A percentile compares a stretch with the other conserved stretches of the same genome.
These are phyloP conservation scores for Sebastes melanostomus DNA, from an alignment of 2,797 vertebrate species.

Conservation along the genomic window DNA sequence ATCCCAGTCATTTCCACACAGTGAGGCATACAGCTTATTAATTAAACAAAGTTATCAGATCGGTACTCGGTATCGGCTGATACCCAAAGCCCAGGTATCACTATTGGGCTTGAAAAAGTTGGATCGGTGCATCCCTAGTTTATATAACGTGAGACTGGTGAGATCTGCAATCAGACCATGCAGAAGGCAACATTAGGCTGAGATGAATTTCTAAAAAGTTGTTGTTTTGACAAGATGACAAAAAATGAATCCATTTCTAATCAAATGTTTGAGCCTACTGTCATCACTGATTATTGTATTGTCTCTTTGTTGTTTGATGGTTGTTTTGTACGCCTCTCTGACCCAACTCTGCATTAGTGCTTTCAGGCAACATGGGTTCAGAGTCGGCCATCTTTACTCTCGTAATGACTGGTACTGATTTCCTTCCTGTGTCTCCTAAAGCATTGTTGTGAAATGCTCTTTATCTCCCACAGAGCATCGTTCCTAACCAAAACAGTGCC, in stretches of 20 bases:
- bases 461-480: constrained; percentile 87
- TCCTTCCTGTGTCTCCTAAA: constrained; percentile 25
- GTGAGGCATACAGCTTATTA: too few species aligned
- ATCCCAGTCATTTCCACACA: too few species aligned
- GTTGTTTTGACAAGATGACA: neutral
- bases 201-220: neutral
- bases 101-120: too few species aligned
- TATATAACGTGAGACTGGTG: neutral
- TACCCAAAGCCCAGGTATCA: too few species aligned
- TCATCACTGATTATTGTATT: neutral
- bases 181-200: neutral
- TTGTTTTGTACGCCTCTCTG: neutral
- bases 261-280: neutral
- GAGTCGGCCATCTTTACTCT: neutral
- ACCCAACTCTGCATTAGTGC: neutral
- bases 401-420: constrained; percentile 3
- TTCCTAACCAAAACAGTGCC: constrained; percentile 99
- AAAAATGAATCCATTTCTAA: neutral
- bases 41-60: too few species aligned
- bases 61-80: too few species aligned
- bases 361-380: neutral
- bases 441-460: constrained; percentile 28
- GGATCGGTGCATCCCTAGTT: neutral
- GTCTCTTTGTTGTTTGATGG: neutral
- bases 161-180: neutral